phyloP scores from a whole-genome alignment of 92 coral and sea anemone species.

The Porites cylindrica region DNA sequence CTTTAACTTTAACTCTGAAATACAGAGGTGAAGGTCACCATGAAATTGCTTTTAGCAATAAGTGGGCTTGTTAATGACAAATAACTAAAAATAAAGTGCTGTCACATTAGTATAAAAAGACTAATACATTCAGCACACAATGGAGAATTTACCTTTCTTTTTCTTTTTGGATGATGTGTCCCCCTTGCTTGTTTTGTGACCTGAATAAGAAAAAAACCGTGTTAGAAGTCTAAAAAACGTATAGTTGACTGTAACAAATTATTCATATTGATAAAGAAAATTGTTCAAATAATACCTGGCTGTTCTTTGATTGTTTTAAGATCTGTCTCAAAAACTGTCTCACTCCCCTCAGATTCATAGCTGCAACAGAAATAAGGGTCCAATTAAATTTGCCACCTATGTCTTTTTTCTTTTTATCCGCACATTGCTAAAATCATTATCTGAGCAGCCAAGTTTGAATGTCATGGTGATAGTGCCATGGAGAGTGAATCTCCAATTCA shows the following conservation, averaged over 20 bases:
- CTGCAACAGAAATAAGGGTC: not conserved
- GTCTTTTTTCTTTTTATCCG: not conserved
- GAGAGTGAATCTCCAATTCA: no score
- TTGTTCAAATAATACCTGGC: not conserved
- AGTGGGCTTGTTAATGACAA: no score
- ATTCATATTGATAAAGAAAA: not conserved
- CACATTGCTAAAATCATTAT: no score
- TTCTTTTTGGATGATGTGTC: not conserved
- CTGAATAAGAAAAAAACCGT: not conserved
- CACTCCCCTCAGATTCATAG: conserved; percentile 32
- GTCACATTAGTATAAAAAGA: no score
- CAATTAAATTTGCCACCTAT: not conserved
- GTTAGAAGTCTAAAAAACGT: not conserved
- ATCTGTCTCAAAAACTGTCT: not conserved
- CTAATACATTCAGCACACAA: no score
- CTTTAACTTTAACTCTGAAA: no score
- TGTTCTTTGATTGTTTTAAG: not conserved
- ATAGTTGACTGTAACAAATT: not conserved
- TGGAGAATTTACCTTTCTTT: conserved; percentile 19
- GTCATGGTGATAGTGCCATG: no score
- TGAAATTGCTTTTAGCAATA: no score
- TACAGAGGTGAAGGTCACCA: no score
- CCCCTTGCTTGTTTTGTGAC: not conserved
- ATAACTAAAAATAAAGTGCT: no score
- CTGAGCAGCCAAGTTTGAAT: no score